These are phyloP conservation scores for Drosophila truncata DNA, from an alignment of 1,140 invertebrate genomes.

Conservation along the genomic window DNA sequence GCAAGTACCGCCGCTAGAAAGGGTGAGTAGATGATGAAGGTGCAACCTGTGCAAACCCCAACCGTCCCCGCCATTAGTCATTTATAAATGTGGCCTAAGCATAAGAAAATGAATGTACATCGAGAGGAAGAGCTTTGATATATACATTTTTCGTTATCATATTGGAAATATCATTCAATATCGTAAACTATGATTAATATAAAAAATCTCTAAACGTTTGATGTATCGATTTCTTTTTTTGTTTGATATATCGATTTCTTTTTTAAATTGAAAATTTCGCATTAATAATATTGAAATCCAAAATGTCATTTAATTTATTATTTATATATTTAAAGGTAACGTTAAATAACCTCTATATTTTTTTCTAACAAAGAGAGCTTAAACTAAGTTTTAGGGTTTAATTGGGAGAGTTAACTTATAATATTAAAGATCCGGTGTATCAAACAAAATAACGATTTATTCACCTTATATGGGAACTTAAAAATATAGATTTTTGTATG, in stretches of 20 bases:
- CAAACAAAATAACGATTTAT: neutral
- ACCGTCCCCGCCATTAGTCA: slow-evolving; percentile 30
- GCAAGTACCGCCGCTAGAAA: slow-evolving; percentile 71
- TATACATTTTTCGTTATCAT: neutral
- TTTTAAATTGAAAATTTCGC: too few species aligned
- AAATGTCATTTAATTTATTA: too few species aligned
- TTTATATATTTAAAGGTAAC: too few species aligned
- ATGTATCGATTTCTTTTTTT: neutral
- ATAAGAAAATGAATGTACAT: neutral
- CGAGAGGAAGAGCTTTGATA: neutral
- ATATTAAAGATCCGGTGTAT: neutral
- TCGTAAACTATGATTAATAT: neutral
- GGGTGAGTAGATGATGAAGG: slow-evolving; percentile 54
- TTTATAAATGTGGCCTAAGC: slow-evolving; percentile 37
- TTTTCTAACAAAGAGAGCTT: too few species aligned
- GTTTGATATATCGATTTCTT: too few species aligned
- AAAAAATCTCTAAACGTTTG: neutral
- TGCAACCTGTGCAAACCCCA: slow-evolving; percentile 9
- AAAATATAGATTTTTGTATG: neutral
- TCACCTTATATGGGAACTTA: neutral
- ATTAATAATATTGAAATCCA: too few species aligned
- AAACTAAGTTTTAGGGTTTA: too few species aligned
- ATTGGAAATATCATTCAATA: neutral
- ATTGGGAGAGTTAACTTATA: neutral
- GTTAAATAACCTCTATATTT: too few species aligned